Evolutionary conservation across 2,797 vertebrate genomes (phyloP).

Genomic region (Pipistrellus pipistrellus): DNA sequence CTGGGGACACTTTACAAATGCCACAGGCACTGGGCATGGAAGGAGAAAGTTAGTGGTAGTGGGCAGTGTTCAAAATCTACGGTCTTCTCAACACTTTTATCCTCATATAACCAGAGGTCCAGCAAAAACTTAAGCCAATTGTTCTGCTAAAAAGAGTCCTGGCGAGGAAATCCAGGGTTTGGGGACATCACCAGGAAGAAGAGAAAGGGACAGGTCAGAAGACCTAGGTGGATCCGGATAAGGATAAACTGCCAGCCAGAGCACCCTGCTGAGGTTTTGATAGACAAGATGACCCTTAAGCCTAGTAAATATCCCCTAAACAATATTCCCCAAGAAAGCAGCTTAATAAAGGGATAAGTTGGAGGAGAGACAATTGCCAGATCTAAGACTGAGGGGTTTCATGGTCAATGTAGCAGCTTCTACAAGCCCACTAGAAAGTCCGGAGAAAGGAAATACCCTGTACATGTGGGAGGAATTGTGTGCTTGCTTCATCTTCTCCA

Average conservation of each 20-base stretch:
- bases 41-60: background rate
- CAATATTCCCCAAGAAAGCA: background rate
- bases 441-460: background rate
- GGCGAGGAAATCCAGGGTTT: background rate
- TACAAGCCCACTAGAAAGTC: slow-evolving; percentile 26
- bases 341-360: background rate
- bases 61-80: background rate
- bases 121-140: background rate
- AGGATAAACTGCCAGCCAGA: background rate
- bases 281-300: background rate
- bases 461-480: too few relatives aligned
- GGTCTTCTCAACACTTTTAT: background rate
- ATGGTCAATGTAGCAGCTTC: background rate
- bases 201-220: background rate
- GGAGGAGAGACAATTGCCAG: background rate
- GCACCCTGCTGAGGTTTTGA: background rate
- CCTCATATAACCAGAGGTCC: background rate
- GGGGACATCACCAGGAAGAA: background rate
- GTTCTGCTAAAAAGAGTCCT: background rate
- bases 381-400: background rate
- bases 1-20: background rate
- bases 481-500: background rate
- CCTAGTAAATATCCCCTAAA: background rate
- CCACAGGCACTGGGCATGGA: background rate
- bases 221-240: background rate